phyloP scores from a whole-genome alignment of 2,888 invertebrate genomes.

The Amblyjoppa fuscipennis region DNA sequence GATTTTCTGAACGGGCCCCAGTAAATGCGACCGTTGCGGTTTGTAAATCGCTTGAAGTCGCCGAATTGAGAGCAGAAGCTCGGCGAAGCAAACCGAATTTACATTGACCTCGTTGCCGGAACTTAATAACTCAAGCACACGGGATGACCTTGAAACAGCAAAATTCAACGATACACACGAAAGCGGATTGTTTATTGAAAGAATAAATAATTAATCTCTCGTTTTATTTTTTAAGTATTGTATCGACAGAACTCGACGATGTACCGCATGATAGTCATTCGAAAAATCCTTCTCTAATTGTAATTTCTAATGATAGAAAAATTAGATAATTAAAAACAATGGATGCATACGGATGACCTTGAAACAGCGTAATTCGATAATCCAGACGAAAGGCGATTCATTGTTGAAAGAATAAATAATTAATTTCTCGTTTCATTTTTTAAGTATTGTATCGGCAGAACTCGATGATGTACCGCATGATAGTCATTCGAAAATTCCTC shows the following conservation, averaged over 20 bases:
- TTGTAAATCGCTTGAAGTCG: not conserved
- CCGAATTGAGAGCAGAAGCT: not conserved
- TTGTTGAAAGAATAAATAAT: too few relatives aligned
- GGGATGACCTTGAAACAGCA: not conserved
- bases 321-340: too few relatives aligned
- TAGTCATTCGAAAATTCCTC: too few relatives aligned
- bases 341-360: too few relatives aligned
- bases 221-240: not conserved
- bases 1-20: too few relatives aligned
- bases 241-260: not conserved
- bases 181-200: not conserved
- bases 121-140: too few relatives aligned
- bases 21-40: not conserved
- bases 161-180: not conserved
- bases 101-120: too few relatives aligned
- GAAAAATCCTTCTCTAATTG: not conserved
- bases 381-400: too few relatives aligned
- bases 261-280: too few relatives aligned
- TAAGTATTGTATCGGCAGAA: not conserved
- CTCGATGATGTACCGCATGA: too few relatives aligned
- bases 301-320: too few relatives aligned
- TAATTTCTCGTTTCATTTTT: too few relatives aligned
- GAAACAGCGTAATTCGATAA: not conserved
- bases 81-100: not conserved
- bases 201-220: not conserved